These are phyloP conservation scores for Scarus forsteni DNA, from an alignment of 2,797 vertebrate genomes.

Conservation along the genomic window DNA sequence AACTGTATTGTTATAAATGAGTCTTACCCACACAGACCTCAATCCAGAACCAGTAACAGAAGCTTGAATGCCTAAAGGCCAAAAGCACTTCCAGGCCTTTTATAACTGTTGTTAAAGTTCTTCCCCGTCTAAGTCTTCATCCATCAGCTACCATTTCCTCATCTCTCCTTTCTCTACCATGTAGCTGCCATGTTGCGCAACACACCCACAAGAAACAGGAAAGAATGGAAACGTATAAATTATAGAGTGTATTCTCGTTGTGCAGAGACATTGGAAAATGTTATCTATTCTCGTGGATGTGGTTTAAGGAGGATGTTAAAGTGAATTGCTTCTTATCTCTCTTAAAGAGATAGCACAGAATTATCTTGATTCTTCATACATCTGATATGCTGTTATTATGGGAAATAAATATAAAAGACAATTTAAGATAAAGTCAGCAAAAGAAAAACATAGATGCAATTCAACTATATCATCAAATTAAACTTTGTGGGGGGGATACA, in stretches of 20 bases:
- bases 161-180: neutral
- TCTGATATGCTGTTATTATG: neutral
- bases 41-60: too few relatives aligned
- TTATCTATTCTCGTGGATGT: constrained; percentile 7
- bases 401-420: neutral
- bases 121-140: neutral
- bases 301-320: neutral
- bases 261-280: neutral
- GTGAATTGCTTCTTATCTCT: neutral
- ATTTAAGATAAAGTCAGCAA: too few relatives aligned
- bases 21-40: too few relatives aligned
- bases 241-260: constrained; percentile 10
- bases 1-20: too few relatives aligned
- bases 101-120: neutral
- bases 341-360: neutral
- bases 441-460: too few relatives aligned
- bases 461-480: too few relatives aligned
- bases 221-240: constrained; percentile 6
- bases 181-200: neutral
- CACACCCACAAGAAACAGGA: neutral
- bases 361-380: constrained; percentile 25
- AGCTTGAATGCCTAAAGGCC: neutral
- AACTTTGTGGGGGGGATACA: too few relatives aligned
- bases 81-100: too few relatives aligned
- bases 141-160: neutral